Percentiles rank a stretch among this genome's conserved stretches.
These are phyloP conservation scores for Xestia xanthographa DNA, from an alignment of 2,888 invertebrate genomes.

Conservation along the genomic window DNA sequence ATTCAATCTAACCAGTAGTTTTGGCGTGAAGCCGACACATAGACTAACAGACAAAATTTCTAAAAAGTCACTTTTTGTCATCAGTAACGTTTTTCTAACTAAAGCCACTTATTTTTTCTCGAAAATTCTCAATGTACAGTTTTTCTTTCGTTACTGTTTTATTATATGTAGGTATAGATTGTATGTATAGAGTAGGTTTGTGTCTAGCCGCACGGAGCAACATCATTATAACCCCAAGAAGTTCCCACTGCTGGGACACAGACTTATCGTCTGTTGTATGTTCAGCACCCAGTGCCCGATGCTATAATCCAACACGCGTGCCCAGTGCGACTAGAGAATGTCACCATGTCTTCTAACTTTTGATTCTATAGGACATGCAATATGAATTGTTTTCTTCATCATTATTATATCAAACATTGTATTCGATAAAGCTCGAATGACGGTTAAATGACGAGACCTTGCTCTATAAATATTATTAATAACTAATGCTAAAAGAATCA, in stretches of 20 bases:
- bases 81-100: too few relatives aligned
- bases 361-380: neutral
- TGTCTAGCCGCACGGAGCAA: neutral
- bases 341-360: neutral
- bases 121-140: too few relatives aligned
- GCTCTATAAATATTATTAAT: slow-evolving; percentile 14
- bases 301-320: neutral
- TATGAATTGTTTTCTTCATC: neutral
- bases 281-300: neutral
- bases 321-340: neutral
- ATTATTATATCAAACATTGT: neutral
- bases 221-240: neutral
- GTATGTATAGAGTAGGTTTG: too few relatives aligned
- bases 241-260: neutral
- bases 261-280: neutral
- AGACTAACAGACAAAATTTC: too few relatives aligned
- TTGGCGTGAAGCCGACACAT: too few relatives aligned
- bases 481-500: slow-evolving; percentile 13
- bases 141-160: too few relatives aligned
- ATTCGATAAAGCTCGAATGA: neutral
- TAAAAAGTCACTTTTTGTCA: too few relatives aligned
- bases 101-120: too few relatives aligned
- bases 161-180: too few relatives aligned
- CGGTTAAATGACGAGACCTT: neutral
- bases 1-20: too few relatives aligned